phyloP scores from a whole-genome alignment of 2,113 vertebrate species.

The Grammomys dolichurus region DNA sequence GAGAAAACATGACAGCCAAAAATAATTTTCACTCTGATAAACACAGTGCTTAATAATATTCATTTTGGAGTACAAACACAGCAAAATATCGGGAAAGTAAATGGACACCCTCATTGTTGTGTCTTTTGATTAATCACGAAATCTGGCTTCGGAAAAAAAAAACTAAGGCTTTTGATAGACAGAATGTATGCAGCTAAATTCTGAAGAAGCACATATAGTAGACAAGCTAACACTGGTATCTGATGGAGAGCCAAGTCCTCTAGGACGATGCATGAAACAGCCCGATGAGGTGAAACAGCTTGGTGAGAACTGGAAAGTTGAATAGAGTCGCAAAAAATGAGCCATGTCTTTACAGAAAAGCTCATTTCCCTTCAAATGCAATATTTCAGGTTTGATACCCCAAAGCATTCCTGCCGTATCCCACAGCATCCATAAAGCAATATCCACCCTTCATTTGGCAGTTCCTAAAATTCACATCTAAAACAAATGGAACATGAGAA shows the following conservation, averaged over 20 bases:
- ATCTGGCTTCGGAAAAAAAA: conserved; percentile 36
- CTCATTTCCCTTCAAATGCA: conserved; percentile 71
- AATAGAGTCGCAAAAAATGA: conserved; percentile 63
- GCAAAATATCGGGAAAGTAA: conserved; percentile 66
- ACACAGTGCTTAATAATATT: conserved; percentile 60
- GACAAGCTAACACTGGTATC: background rate
- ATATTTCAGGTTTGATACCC: conserved; percentile 52
- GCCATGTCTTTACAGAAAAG: conserved; percentile 63
- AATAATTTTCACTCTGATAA: conserved; percentile 69
- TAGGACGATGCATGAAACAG: background rate
- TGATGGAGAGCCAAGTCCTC: background rate
- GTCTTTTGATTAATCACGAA: conserved; percentile 72
- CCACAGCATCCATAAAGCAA: conserved; percentile 46
- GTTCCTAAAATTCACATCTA: conserved; percentile 54
- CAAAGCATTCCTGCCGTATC: conserved; percentile 20
- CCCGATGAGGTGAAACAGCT: background rate
- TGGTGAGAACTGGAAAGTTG: conserved; percentile 55
- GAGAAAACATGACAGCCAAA: background rate
- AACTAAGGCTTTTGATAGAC: conserved; percentile 14
- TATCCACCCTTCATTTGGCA: conserved; percentile 54
- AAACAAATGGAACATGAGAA: conserved; percentile 47
- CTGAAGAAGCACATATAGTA: background rate
- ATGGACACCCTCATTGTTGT: conserved; percentile 65
- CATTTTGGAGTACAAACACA: conserved; percentile 55
- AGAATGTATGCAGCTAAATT: conserved; percentile 19